Base-by-base conservation (phyloP, 2,888 invertebrate species). In the Caenorhabditis plicata region DNA sequence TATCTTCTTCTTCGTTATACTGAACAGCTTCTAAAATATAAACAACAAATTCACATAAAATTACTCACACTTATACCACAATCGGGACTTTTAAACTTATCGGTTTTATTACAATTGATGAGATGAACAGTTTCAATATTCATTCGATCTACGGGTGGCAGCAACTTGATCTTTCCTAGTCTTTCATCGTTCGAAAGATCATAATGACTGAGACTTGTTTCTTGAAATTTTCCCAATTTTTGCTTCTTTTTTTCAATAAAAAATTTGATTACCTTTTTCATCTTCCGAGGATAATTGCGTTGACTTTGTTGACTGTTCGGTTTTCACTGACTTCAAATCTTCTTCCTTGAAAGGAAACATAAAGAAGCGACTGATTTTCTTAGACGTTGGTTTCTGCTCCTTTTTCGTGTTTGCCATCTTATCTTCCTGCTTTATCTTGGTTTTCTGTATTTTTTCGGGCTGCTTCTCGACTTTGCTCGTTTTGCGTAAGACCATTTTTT, bases 1-100 rank as follows among this genome's bases (percentile, higher is more conserved):
- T 48, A 15, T 60, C 60, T 25, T 60, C 60, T n/a, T 60, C 60
- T 15, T 60, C 60, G 3, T 32, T 7, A 15, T 38, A 53, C 53
- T 58, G 22, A 25, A 58, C 39, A 7, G n/a, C 17, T 7, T 15
- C 38, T 35, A 19, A 8, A 43, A 4, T 33, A 9, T 33, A 13
- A 27, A 9, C 29, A 27, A 7, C 29, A 9, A 7, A 9, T 9
- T 13, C 7, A 13, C 13, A 27, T 27, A 7, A 9, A 33, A 7
- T 33, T 15, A 33, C 33, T 5, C n/a, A 33, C 5, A 36, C 7
- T n/a, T n/a, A n/a, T n/a, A n/a, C n/a, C n/a, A 36, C 22, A 19
- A 19, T 36, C 20, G 7, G 36, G 36, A 36, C 36, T 36, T 19
- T 36, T 13, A 4, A 19, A 7, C 29, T 11, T 9, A 29, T 29